Evolutionary conservation across 2,888 invertebrate genomes (phyloP), one percentile per base, ranked within the genome.

Genomic region (Euphydryas editha): DNA sequence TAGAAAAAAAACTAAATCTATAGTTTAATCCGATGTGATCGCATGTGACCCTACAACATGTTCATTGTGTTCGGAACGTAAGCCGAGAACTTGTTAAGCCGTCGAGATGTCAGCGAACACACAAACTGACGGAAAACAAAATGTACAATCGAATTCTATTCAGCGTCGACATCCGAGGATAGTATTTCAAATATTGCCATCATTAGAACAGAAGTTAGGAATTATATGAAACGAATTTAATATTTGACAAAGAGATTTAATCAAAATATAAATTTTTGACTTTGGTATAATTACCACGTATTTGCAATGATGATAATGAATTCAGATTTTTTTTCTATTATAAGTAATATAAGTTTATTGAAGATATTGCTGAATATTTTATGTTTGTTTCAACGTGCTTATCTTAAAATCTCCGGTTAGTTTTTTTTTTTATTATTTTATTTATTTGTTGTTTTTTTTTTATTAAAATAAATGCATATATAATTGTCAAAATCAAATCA

Each of bases 21-120:
- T 47, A 62, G 47, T 21, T 17, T 56, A 62, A 62, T 62, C 62
- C 37, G 37, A 62, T 56, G 37, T 56, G 56, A 62, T 62, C 62
- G 55, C 30, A 51, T n/a, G 1, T 17, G n/a, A 17, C 15, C 54
- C 15, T 10, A 36, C 54, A 36, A 54, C 17, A 54, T 15, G 30
- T 30, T 11, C 54, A 54, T 64, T 68, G 62, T 67, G 18, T 10
- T 18, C 30, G 51, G 20, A 47, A 24, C 65, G 74, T 74, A 76
- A 76, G 66, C 64, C 70, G 74, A 75, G 74, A 66, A 51, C 67
- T 67, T 73, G 73, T 74, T 73, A 71, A 72, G 68, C 71, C 67
- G 71, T 73, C 71, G 59, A 42, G 51, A 57, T 72, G 76, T 74
- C 75, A 71, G 10, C 63, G 69, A 71, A 36, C 62, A 67, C 60